These are phyloP conservation scores for Coelinius sp. DNA, from an alignment of 2,888 invertebrate species.

Conservation along the genomic window DNA sequence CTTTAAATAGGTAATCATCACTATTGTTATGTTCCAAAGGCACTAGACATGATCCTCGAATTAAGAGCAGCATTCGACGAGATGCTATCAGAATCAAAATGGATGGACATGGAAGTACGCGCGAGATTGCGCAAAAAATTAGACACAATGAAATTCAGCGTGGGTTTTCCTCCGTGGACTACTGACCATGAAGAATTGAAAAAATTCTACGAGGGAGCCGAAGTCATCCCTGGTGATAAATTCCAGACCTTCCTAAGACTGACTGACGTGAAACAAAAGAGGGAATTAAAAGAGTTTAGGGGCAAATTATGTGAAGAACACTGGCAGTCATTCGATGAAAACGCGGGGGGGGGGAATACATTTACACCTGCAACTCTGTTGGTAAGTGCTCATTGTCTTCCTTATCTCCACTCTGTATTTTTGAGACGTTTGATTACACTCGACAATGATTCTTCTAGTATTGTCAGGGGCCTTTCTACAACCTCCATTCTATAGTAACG, in stretches of 20 bases:
- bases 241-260: conserved; percentile 76
- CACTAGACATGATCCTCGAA: conserved; percentile 83
- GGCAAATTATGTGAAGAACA: conserved; percentile 77
- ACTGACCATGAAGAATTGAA: conserved; percentile 78
- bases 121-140: conserved; percentile 79
- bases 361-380: conserved; percentile 81
- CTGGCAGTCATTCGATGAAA: too few species aligned
- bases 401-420: too few species aligned
- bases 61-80: conserved; percentile 82
- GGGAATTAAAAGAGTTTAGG: conserved; percentile 76
- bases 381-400: conserved; percentile 74
- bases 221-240: conserved; percentile 76
- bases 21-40: conserved; percentile 68
- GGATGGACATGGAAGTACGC: conserved; percentile 86
- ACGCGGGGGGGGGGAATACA: conserved; percentile 84
- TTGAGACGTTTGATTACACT: conserved; percentile 25
- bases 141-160: conserved; percentile 80
- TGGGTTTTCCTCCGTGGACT: conserved; percentile 88
- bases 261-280: conserved; percentile 74
- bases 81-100: conserved; percentile 78
- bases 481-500: conserved; percentile 76
- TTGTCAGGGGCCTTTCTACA: conserved; percentile 73
- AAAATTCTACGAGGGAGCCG: conserved; percentile 78
- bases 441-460: conserved; percentile 58
- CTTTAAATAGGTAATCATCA: background rate